Evolutionary conservation across 2,113 vertebrate species (phyloP), one percentile per base, ranked within the genome.

Genomic region (Hippocampus zosterae): DNA sequence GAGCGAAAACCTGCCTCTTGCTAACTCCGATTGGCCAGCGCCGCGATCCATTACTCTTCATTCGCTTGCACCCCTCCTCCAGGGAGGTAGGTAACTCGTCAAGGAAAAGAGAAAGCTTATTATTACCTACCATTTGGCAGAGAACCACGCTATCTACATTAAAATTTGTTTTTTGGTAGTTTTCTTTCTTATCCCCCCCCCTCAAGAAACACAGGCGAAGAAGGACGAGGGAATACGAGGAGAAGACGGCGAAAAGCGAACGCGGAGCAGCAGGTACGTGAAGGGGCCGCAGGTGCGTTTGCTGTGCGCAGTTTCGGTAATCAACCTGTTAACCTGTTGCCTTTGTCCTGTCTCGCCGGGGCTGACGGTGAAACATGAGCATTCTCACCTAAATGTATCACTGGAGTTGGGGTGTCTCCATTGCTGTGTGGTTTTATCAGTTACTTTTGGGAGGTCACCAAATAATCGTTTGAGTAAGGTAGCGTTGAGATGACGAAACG

Each of bases 221-320:
- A 52, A 72, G 25, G 23, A 68, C 40, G 23, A 41, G 33, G 69
- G 46, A 76, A 23, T n/a, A 44, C 29, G 59, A 64, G 65, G 33
- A 13, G 41, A 33, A 15, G 6, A 40, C 48, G 9, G 5, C 44
- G 18, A 46, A 70, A 53, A 53, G 55, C 29, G 15, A 67, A 40
- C 65, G 74, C 21, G 42, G 68, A 71, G 33, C 19, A 55, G n/a
- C 87, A 90, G 89, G 89, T 90, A 83, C 37, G 76, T 79, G 55
- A 70, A 81, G 77, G 1, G 48, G 65, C 60, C 59, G 61, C 84
- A 87, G 84, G 82, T 85, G 84, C 74, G 8, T 57, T 27, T 23
- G 74, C 72, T 72, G 68, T n/a, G 46, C 88, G 88, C 89, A 89
- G 87, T 77, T 75, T 80, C 74, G 79, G 8, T 70, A 64, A 66